phyloP scores from a whole-genome alignment of 37 sponge, comb jelly and placozoan species.

The Beroe ovata region DNA sequence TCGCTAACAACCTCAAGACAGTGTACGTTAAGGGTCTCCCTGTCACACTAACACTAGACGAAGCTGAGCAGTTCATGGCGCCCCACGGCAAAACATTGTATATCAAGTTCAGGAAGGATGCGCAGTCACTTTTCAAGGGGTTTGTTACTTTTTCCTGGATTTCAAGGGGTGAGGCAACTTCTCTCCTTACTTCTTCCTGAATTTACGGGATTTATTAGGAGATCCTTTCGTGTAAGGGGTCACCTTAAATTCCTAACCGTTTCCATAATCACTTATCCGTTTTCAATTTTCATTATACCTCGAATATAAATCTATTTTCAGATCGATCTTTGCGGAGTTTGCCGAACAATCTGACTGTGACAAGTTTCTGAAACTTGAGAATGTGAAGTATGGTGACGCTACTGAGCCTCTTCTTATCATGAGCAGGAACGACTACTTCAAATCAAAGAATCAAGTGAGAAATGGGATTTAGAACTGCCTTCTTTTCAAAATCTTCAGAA shows the following conservation, averaged over 20 bases:
- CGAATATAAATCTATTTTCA: too few relatives aligned
- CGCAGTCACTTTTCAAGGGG: neutral
- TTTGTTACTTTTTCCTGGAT: neutral
- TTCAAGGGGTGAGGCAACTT: constrained; percentile 10
- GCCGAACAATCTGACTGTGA: constrained; percentile 5
- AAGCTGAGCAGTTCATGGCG: constrained; percentile 12
- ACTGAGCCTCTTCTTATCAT: neutral
- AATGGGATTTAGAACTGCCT: too few relatives aligned
- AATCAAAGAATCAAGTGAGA: constrained; percentile 10
- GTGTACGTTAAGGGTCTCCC: constrained; percentile 48
- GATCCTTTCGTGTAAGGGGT: too few relatives aligned
- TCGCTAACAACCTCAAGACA: constrained; percentile 26
- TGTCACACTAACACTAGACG: neutral
- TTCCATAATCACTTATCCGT: neutral
- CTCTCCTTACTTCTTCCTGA: neutral
- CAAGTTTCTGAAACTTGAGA: neutral
- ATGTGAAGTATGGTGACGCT: neutral
- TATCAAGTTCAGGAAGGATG: constrained; percentile 45
- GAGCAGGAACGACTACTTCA: constrained; percentile 44
- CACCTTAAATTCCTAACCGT: neutral
- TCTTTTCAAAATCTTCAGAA: too few relatives aligned
- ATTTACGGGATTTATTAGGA: too few relatives aligned
- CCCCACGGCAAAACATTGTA: neutral
- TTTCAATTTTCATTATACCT: too few relatives aligned
- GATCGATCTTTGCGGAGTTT: constrained; percentile 49